Percentiles rank a stretch among this genome's conserved stretches.
These are phyloP conservation scores for Pachyrhynchus sulphureomaculatus DNA, from an alignment of 1,140 invertebrate species.

Conservation along the genomic window DNA sequence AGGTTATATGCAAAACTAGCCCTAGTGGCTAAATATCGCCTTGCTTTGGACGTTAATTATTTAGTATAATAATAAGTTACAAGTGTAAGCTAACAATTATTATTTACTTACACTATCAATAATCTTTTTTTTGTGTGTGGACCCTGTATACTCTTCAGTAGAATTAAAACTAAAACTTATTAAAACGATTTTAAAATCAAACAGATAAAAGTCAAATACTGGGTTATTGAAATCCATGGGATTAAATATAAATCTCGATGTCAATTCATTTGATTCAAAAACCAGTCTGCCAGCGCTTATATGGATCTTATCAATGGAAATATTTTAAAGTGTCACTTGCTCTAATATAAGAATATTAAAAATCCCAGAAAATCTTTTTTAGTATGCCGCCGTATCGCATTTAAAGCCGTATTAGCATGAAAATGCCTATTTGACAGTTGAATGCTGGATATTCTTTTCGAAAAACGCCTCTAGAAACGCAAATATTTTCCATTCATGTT, in stretches of 20 bases:
- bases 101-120: too few species aligned
- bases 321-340: slow-evolving; percentile 45
- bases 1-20: too few species aligned
- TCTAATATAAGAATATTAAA: slow-evolving; percentile 50
- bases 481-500: slow-evolving; percentile 44
- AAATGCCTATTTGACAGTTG: slow-evolving; percentile 48
- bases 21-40: too few species aligned
- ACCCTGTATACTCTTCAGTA: too few species aligned
- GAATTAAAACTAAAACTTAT: too few species aligned
- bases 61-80: too few species aligned
- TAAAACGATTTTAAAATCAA: slow-evolving; percentile 1
- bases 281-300: not conserved
- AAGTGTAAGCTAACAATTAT: too few species aligned
- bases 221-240: slow-evolving; percentile 25
- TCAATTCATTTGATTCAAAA: slow-evolving; percentile 35
- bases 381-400: slow-evolving; percentile 34
- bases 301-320: slow-evolving; percentile 43
- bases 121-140: too few species aligned
- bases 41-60: too few species aligned
- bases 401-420: slow-evolving; percentile 48
- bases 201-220: slow-evolving; percentile 10
- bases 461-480: slow-evolving; percentile 35
- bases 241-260: slow-evolving; percentile 42
- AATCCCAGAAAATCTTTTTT: slow-evolving; percentile 45
- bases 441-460: slow-evolving; percentile 40